A percentile compares a stretch with the other conserved stretches of the same genome.
phyloP scores from a whole-genome alignment of 2,113 vertebrate species.

The Phoenicopterus ruber region DNA sequence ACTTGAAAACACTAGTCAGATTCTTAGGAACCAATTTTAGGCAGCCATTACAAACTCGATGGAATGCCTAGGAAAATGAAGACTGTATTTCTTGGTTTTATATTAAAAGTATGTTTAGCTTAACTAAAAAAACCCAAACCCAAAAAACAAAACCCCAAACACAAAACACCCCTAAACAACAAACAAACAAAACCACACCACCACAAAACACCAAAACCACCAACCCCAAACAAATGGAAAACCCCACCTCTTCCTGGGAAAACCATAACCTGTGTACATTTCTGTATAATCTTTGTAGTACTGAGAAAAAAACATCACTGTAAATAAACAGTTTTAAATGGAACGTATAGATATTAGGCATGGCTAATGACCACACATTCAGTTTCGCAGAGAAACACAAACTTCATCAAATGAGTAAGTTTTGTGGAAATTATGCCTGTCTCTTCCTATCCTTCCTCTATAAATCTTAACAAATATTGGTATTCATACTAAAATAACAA shows the following conservation, averaged over 20 bases:
- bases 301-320: not conserved
- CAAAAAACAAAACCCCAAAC: not conserved
- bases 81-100: not conserved
- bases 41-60: not conserved
- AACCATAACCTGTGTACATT: not conserved
- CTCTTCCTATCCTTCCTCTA: not conserved
- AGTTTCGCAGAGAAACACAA: not conserved
- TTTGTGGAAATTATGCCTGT: not conserved
- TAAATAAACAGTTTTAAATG: not conserved
- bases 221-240: not conserved
- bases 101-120: not conserved
- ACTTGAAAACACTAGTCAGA: not conserved
- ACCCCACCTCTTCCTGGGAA: not conserved
- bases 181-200: not conserved
- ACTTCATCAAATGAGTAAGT: not conserved
- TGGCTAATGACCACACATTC: not conserved
- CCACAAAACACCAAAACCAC: no score
- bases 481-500: not conserved
- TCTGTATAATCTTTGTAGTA: not conserved
- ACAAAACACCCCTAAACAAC: no score
- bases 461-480: not conserved
- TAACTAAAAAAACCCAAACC: not conserved
- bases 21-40: not conserved
- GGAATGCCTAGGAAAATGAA: not conserved
- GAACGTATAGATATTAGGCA: not conserved